These are phyloP conservation scores for Cantharis lateralis DNA, from an alignment of 2,888 invertebrate species.

Conservation along the genomic window DNA sequence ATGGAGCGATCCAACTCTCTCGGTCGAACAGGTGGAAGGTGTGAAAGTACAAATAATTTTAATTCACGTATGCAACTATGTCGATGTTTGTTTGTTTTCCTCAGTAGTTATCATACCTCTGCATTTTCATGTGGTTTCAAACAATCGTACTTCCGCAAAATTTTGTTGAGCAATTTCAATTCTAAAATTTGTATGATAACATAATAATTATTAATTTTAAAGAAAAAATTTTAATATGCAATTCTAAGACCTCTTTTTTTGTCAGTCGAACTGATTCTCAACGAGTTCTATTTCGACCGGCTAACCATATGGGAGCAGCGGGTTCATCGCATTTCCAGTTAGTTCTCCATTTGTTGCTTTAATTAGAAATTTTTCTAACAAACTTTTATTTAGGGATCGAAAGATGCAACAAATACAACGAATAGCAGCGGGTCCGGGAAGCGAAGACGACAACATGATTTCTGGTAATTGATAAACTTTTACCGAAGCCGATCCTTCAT, in stretches of 20 bases:
- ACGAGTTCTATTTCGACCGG: conserved; percentile 73
- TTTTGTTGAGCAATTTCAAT: neutral
- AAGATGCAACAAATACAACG: conserved; percentile 79
- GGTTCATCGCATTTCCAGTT: conserved; percentile 74
- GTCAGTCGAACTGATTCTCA: conserved; percentile 73
- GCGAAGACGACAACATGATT: conserved; percentile 77
- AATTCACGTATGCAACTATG: neutral
- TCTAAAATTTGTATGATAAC: neutral
- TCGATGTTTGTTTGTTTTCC: neutral
- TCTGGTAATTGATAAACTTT: conserved; percentile 62
- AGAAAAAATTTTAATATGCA: conserved; percentile 9
- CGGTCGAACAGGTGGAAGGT: neutral
- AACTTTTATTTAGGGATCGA: conserved; percentile 70
- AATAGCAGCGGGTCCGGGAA: conserved; percentile 66
- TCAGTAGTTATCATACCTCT: neutral
- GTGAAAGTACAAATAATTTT: neutral
- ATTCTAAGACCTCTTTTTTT: conserved; percentile 48
- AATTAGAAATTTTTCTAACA: neutral
- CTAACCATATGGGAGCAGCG: conserved; percentile 72
- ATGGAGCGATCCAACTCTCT: neutral
- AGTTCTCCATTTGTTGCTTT: conserved; percentile 53
- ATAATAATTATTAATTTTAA: neutral
- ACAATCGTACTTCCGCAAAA: neutral
- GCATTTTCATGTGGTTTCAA: neutral
- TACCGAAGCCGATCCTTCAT: neutral